Evolutionary conservation across 92 coral and sea anemone species (phyloP), one percentile per base, ranked within the genome.

Genomic region (Palythoa grandiflora): DNA sequence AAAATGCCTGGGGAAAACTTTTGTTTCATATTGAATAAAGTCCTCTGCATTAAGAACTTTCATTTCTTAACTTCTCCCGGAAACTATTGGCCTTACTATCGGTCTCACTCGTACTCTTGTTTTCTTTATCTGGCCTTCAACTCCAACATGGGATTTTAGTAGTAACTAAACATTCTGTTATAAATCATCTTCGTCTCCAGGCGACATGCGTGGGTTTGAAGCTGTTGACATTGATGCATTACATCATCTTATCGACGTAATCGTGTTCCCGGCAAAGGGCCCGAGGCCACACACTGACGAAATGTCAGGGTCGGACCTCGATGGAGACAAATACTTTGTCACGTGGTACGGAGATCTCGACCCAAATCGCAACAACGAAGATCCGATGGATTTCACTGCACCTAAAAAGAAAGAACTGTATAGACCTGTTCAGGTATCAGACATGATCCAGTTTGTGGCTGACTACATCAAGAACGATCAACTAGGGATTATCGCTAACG

Each of bases 251-350:
- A 94, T 90, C 59, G 98, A 96, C 85, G 95, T 98, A 91, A 74
- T 96, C 7, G 98, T 96, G 38, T 96, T 96, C 84, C 98, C 98
- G 6, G 92, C 98, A 83, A 90, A 91, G 73, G 98, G 98, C 60
- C 92, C 88, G 75, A 90, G 98, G 20, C 98, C 98, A 13, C 98
- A 94, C 86, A 81, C 98, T 13, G 94, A 96, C 87, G 98, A 96
- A 91, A 96, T 96, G 94, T 95, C 98, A 59, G 98, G 98, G 80
- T 95, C 98, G 35, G 98, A 96, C 79, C 92, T 96, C 61, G 98
- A 96, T 73, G 98, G 98, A 15, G 98, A 96, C 75, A 89, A 95
- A 79, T 96, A 96, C 83, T 96, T 96, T 72, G 98, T 93, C 76
- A 95, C 96, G 50, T 96, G 98, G 98, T 86, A 88, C 73, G 87